Percentiles rank a stretch among this genome's conserved stretches.
Conservation (phyloP, 2,113 vertebrate genomes). For the Peromyscus californicus region DNA sequence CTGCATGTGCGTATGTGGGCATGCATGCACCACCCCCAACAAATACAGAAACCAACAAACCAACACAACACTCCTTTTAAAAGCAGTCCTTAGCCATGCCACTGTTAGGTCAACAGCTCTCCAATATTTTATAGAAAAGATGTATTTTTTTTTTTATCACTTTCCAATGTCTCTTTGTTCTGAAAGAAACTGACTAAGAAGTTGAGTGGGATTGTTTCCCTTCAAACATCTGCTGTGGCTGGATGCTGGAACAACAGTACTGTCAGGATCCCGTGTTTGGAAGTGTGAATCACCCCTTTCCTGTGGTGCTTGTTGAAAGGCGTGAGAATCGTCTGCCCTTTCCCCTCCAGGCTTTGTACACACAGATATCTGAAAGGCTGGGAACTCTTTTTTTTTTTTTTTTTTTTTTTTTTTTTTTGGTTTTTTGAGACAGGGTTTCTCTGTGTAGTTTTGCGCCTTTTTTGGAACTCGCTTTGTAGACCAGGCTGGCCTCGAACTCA, state of each 20-base stretch:
- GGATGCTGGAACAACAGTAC: not conserved
- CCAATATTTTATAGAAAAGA: conserved; percentile 49
- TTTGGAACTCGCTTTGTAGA: too few species aligned
- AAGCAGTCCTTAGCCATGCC: not conserved
- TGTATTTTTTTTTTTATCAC: conserved; percentile 22
- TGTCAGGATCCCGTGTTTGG: not conserved
- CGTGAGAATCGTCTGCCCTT: not conserved
- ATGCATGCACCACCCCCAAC: not conserved
- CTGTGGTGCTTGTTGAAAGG: not conserved
- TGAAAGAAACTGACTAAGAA: not conserved
- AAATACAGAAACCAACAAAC: too few species aligned
- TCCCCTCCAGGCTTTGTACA: not conserved
- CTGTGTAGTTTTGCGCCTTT: too few species aligned
- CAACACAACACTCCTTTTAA: not conserved
- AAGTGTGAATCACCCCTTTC: not conserved
- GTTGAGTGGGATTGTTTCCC: not conserved
- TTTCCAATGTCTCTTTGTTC: not conserved
- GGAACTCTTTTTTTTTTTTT: too few species aligned
- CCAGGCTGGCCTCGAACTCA: too few species aligned
- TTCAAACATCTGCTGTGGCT: not conserved
- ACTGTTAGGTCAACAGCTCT: not conserved
- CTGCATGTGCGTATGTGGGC: not conserved
- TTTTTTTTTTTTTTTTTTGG: too few species aligned
- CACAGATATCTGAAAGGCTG: not conserved
- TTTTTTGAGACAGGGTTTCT: too few species aligned